Conservation (phyloP, 2,888 invertebrate genomes). For the Cyaniris semiargus region DNA sequence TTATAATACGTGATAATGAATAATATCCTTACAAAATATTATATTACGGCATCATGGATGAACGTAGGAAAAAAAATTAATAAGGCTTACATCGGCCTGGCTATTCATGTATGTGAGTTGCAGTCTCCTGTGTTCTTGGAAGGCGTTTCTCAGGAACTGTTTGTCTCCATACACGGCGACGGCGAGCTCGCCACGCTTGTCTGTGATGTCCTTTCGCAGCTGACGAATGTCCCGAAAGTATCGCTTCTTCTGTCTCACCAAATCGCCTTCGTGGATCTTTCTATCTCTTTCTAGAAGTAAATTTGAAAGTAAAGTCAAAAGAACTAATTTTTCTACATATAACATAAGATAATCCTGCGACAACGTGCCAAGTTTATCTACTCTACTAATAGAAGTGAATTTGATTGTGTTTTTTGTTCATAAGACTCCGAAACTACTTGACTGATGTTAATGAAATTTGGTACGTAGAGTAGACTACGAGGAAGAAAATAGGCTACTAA, state of each 20-base stretch:
- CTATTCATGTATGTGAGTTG: slow-evolving; percentile 81
- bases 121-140: slow-evolving; percentile 80
- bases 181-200: slow-evolving; percentile 78
- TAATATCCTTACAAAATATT: too few relatives aligned
- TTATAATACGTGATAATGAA: too few relatives aligned
- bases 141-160: slow-evolving; percentile 79
- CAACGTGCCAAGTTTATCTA: too few relatives aligned
- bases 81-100: slow-evolving; percentile 65
- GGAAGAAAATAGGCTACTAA: too few relatives aligned
- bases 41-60: too few relatives aligned
- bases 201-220: slow-evolving; percentile 78
- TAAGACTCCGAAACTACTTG: too few relatives aligned
- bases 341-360: neutral
- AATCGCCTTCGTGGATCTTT: slow-evolving; percentile 81
- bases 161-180: slow-evolving; percentile 82
- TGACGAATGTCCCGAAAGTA: slow-evolving; percentile 76
- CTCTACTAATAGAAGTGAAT: too few relatives aligned
- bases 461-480: too few relatives aligned
- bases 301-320: neutral
- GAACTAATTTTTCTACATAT: too few relatives aligned
- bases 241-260: slow-evolving; percentile 76
- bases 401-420: too few relatives aligned
- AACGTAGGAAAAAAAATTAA: too few relatives aligned
- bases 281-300: slow-evolving; percentile 77
- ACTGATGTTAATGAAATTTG: too few relatives aligned